These are phyloP conservation scores for Dryadula phaetusa DNA, from an alignment of 2,888 invertebrate species.

Conservation along the genomic window DNA sequence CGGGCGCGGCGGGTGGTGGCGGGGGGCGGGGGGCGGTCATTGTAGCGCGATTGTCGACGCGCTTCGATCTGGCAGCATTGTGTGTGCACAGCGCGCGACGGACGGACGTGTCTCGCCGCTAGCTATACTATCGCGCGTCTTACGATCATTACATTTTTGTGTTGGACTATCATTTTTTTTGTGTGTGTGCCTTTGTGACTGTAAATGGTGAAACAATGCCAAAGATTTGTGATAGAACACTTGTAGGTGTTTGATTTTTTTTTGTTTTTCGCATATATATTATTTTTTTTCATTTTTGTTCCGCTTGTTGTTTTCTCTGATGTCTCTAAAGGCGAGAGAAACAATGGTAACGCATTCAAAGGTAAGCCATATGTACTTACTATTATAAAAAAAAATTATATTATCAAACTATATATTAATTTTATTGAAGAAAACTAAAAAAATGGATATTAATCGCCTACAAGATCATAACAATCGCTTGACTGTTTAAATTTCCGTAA, in stretches of 20 bases:
- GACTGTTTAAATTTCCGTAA: too few species aligned
- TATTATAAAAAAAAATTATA: not conserved
- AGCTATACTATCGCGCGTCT: conserved; percentile 66
- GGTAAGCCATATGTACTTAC: conserved; percentile 56
- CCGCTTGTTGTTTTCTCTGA: conserved; percentile 65
- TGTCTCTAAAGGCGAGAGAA: conserved; percentile 74
- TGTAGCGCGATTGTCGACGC: conserved; percentile 82
- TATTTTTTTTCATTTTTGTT: conserved; percentile 56
- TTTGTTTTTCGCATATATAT: conserved; percentile 52
- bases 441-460: too few species aligned
- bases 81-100: conserved; percentile 71
- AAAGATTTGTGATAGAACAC: conserved; percentile 76
- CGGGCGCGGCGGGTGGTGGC: conserved; percentile 66
- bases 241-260: conserved; percentile 64
- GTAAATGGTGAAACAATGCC: conserved; percentile 67
- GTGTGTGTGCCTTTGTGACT: conserved; percentile 64
- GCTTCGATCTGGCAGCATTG: conserved; percentile 84
- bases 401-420: not conserved
- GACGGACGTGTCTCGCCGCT: conserved; percentile 65
- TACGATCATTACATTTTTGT: conserved; percentile 61
- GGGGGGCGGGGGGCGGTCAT: conserved; percentile 61
- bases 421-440: too few species aligned
- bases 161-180: conserved; percentile 59
- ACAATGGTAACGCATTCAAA: conserved; percentile 78
- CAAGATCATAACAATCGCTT: too few species aligned